Base-by-base conservation (phyloP, 2,113 vertebrate genomes). In the Brachyhypopomus gauderio region DNA sequence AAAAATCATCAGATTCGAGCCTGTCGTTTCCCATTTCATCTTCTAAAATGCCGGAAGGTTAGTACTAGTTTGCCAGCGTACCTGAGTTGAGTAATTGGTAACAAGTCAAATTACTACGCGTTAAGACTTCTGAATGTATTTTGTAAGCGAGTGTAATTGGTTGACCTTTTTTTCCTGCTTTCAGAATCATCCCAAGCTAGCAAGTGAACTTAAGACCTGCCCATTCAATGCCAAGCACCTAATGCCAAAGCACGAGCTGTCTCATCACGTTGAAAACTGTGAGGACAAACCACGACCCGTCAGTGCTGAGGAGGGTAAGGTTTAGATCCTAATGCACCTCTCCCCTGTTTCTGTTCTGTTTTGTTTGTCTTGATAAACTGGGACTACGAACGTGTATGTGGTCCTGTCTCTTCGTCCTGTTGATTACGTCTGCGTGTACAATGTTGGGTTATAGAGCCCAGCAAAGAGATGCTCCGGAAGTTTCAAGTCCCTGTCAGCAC, bases 41-140 rank as follows among this genome's bases (percentile, higher is more conserved):
- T 98, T 1, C 91, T 97, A 3, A 99, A 98, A 89, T 99, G 97
- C 84, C 92, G 85, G 70, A 96, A 97, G 95, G 97, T 98, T 16
- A 3, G 81, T 55, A 22, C 30, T 66, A 16, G 3, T 23, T 17
- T 27, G 3, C 5, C 17, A 12, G 0, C 7, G 23, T n/a, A 60
- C 14, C 38, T 41, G 17, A 27, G 14, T 19, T 69, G 20, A 60
- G 41, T 41, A 41, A 41, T 9, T 41, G 9, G 41, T 52, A 52
- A 52, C 45, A 3, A n/a, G 58, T 60, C 58, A 58, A 58, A 58
- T 41, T 41, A 41, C 9, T 41, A 9, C 7, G 41, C 9, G 5
- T 52, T 60, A 60, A 60, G 2, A 27, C 17, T 3, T 60, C 14
- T 58, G 4, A 58, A 58, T 3, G n/a, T 60, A 60, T 22, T 60